phyloP scores from a whole-genome alignment of 2,797 vertebrate species.

The Tarsius wallacei region DNA sequence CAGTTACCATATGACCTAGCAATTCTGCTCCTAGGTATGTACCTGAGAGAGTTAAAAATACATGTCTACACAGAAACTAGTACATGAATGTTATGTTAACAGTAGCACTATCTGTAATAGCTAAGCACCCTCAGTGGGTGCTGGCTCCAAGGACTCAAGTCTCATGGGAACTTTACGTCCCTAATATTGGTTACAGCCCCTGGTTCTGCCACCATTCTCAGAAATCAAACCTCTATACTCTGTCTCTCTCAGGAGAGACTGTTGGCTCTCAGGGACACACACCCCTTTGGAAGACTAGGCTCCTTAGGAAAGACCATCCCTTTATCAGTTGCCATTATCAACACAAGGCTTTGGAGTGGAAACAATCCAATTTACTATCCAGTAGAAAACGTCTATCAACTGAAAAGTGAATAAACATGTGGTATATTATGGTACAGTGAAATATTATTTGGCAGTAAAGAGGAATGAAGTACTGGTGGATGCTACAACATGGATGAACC shows the following conservation, averaged over 20 bases:
- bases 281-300: conserved; percentile 3
- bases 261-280: conserved; percentile 70
- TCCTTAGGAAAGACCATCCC: conserved; percentile 48
- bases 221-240: background rate
- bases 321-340: conserved; percentile 21
- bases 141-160: background rate
- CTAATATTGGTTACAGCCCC: background rate
- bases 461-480: background rate
- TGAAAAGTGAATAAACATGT: background rate
- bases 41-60: background rate
- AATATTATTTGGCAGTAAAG: background rate
- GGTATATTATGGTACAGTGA: too few species aligned
- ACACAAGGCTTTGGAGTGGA: conserved; percentile 35
- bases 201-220: background rate
- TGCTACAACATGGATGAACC: background rate
- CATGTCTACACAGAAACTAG: background rate
- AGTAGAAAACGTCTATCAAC: background rate
- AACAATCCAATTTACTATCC: background rate
- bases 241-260: conserved; percentile 57
- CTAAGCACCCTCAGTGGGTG: background rate
- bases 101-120: background rate
- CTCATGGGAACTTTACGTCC: background rate
- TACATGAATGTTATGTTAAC: background rate
- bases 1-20: background rate
- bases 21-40: background rate